These are phyloP conservation scores for Tridacna gigas DNA, from an alignment of 2,888 invertebrate species.

Conservation along the genomic window DNA sequence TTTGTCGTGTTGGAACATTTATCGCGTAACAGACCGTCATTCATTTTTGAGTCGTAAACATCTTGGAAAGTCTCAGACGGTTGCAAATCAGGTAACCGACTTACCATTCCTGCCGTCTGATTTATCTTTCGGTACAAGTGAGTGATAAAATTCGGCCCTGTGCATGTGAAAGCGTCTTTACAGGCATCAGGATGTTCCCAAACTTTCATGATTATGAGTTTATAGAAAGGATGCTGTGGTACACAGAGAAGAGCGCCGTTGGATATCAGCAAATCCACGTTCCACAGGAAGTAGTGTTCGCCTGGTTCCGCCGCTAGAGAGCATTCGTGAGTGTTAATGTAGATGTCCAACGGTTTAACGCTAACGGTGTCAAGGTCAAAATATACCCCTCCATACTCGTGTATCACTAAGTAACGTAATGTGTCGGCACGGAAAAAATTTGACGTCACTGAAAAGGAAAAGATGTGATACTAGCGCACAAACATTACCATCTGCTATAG, in stretches of 20 bases:
- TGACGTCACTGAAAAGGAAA: not conserved
- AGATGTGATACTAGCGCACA: not conserved
- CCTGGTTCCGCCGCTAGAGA: not conserved
- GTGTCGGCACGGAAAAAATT: not conserved
- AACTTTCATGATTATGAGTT: not conserved
- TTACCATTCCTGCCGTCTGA: not conserved
- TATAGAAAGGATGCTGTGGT: not conserved
- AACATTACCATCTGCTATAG: too few relatives aligned
- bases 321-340: slow-evolving; percentile 1
- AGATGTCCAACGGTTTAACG: not conserved
- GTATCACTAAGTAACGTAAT: not conserved
- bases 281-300: not conserved
- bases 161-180: not conserved
- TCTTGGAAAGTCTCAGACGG: not conserved
- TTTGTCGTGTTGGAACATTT: not conserved
- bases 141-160: not conserved
- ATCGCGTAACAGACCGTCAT: not conserved
- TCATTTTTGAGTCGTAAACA: not conserved
- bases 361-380: slow-evolving; percentile 5
- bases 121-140: not conserved
- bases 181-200: not conserved
- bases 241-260: not conserved
- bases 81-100: not conserved
- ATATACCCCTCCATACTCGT: slow-evolving; percentile 6
- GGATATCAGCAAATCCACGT: not conserved